A percentile compares a stretch with the other conserved stretches of the same genome.
phyloP scores from a whole-genome alignment of 2,797 vertebrate species.

The Petrocephalus sullivani region DNA sequence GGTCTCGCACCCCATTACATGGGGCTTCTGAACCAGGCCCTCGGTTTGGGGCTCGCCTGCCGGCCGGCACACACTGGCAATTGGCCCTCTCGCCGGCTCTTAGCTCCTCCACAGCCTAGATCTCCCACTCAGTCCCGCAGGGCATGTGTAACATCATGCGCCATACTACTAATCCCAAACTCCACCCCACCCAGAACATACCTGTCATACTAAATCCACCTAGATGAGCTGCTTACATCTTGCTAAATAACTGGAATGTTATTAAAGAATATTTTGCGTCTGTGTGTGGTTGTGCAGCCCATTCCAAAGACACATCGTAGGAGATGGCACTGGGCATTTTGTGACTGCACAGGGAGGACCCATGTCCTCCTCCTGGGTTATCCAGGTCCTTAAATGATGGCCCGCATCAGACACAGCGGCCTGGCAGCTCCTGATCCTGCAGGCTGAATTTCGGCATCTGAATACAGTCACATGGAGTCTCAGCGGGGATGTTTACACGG shows the following conservation, averaged over 20 bases:
- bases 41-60: neutral
- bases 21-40: neutral
- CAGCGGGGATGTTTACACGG: neutral
- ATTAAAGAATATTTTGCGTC: neutral
- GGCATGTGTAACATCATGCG: neutral
- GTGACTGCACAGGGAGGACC: neutral
- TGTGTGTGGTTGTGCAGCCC: neutral
- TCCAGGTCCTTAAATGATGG: neutral
- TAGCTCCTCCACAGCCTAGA: neutral
- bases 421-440: neutral
- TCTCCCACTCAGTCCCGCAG: neutral
- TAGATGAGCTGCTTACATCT: neutral
- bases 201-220: neutral
- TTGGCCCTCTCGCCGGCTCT: neutral
- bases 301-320: neutral
- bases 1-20: neutral
- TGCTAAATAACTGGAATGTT: neutral
- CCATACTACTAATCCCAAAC: neutral
- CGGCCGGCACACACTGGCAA: neutral
- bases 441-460: neutral
- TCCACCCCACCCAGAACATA: neutral
- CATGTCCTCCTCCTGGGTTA: neutral
- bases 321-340: neutral
- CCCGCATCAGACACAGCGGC: neutral
- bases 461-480: neutral